These are phyloP conservation scores for Drosophila takahashii DNA, from an alignment of 1,140 invertebrate genomes.

Conservation along the genomic window DNA sequence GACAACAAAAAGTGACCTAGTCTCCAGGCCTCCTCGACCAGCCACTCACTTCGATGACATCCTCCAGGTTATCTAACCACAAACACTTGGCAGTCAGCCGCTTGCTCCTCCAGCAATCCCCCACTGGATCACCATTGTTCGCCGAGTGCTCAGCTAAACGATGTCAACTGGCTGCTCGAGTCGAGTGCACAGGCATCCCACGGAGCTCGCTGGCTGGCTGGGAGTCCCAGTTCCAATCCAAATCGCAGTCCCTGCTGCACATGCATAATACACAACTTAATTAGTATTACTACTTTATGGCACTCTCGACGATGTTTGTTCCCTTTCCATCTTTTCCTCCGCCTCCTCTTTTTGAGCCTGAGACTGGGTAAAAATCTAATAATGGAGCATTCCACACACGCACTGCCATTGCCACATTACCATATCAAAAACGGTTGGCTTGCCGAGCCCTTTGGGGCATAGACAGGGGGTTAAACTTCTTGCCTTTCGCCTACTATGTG, in stretches of 20 bases:
- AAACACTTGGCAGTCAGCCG: conserved; percentile 44
- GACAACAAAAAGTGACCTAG: conserved; percentile 32
- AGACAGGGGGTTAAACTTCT: conserved; percentile 35
- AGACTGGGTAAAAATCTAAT: conserved; percentile 65
- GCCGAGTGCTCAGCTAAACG: conserved; percentile 54
- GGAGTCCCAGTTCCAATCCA: neutral
- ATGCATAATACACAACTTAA: conserved; percentile 82
- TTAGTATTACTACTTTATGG: conserved; percentile 82
- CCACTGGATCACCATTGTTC: conserved; percentile 30
- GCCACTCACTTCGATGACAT: conserved; percentile 20
- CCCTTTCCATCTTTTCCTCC: neutral
- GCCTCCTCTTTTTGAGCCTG: neutral
- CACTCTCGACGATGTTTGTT: conserved; percentile 55
- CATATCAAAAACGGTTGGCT: conserved; percentile 70
- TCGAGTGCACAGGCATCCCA: conserved; percentile 15
- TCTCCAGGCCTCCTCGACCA: neutral
- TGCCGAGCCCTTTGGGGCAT: conserved; percentile 48
- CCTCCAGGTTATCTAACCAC: conserved; percentile 37
- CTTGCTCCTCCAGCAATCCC: conserved; percentile 14
- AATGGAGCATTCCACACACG: conserved; percentile 76
- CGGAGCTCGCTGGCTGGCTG: neutral
- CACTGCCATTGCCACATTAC: conserved; percentile 79
- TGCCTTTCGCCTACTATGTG: neutral
- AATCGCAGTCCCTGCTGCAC: conserved; percentile 32
- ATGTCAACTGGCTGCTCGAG: conserved; percentile 70